A percentile compares a stretch with the other conserved stretches of the same genome.
Evolutionary conservation across 2,113 vertebrate species (phyloP).

Genomic region (Narcine bancroftii): DNA sequence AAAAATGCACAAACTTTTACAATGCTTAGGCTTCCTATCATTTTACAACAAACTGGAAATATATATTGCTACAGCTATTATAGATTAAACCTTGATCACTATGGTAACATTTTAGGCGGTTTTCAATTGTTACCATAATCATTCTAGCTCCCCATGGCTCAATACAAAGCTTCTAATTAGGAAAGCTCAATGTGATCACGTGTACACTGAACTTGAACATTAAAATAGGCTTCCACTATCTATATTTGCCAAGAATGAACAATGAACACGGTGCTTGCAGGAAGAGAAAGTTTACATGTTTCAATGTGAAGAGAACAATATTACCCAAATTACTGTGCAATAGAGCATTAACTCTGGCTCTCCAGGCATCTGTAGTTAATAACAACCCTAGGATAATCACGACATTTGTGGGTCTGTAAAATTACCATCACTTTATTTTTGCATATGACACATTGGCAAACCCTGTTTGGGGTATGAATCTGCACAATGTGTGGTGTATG

Average conservation of each 20-base stretch:
- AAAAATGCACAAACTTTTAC: background rate
- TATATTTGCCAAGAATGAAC: background rate
- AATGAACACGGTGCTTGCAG: background rate
- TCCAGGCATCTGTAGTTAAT: background rate
- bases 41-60: background rate
- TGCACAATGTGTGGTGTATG: background rate
- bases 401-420: background rate
- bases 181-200: background rate
- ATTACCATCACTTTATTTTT: background rate
- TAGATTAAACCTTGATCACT: background rate
- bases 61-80: slow-evolving; percentile 7
- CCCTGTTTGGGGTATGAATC: background rate
- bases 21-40: background rate
- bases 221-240: background rate
- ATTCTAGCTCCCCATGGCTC: background rate
- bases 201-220: background rate
- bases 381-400: background rate
- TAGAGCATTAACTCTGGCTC: background rate
- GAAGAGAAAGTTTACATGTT: background rate
- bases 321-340: background rate
- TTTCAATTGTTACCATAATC: slow-evolving; percentile 1
- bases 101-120: slow-evolving; percentile 13
- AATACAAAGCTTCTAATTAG: slow-evolving; percentile 31
- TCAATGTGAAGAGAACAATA: slow-evolving; percentile 4
- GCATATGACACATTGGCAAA: background rate